Evolutionary conservation across 2,888 invertebrate genomes (phyloP).

Genomic region (Noctua janthina): DNA sequence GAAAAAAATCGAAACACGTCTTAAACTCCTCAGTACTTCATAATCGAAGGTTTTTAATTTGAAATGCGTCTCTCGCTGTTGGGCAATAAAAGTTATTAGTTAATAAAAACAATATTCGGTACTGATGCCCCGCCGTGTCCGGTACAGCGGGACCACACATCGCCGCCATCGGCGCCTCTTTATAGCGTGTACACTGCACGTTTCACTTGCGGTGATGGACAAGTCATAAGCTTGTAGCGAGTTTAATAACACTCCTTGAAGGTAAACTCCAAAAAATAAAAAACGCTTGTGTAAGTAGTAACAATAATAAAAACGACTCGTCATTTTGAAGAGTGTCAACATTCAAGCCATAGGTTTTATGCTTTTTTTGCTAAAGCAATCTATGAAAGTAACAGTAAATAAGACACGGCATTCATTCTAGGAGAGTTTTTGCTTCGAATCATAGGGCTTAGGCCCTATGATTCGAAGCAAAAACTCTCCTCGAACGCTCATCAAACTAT

Average conservation of each 20-base stretch:
- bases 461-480: too few species aligned
- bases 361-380: not conserved
- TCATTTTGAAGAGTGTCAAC: not conserved
- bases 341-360: not conserved
- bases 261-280: too few species aligned
- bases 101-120: conserved; percentile 74
- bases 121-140: conserved; percentile 73
- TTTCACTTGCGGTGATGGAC: conserved; percentile 65
- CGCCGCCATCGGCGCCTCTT: conserved; percentile 68
- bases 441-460: not conserved
- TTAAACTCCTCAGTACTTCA: conserved; percentile 35
- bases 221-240: conserved; percentile 56
- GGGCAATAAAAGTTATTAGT: conserved; percentile 72
- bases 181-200: conserved; percentile 65
- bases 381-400: not conserved
- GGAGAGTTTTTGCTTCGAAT: not conserved
- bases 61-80: conserved; percentile 55
- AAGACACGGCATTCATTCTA: not conserved
- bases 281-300: not conserved
- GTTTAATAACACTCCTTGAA: conserved; percentile 5
- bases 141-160: conserved; percentile 77
- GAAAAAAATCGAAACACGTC: conserved; percentile 15
- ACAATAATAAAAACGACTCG: not conserved
- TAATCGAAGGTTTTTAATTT: conserved; percentile 61
- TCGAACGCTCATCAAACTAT: not conserved